Base-by-base conservation (phyloP, 2,888 invertebrate genomes). In the Tupiocoris notatus region DNA sequence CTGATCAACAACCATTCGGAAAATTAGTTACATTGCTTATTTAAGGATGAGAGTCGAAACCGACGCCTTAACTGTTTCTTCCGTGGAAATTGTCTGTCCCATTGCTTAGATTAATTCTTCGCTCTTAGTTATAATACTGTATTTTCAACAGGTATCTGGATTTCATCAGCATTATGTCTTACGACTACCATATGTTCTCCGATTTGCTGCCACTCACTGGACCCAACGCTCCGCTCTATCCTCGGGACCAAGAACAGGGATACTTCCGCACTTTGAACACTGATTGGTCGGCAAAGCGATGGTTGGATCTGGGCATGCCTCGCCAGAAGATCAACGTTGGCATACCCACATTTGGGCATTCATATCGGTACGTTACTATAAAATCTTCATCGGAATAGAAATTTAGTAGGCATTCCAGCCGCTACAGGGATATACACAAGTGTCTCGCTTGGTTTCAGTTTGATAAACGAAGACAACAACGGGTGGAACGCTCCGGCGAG, bases 81-180 rank as follows among this genome's bases (percentile, higher is more conserved):
- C n/a, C n/a, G n/a, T n/a, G n/a, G n/a, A n/a, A n/a, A n/a, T n/a
- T n/a, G n/a, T n/a, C n/a, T n/a, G n/a, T n/a, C n/a, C n/a, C n/a
- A n/a, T n/a, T n/a, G n/a, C n/a, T n/a, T n/a, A n/a, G n/a, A n/a
- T n/a, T n/a, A n/a, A n/a, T n/a, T n/a, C n/a, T n/a, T n/a, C n/a
- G n/a, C n/a, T n/a, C n/a, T n/a, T n/a, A n/a, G n/a, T n/a, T n/a
- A n/a, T n/a, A n/a, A n/a, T n/a, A n/a, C n/a, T n/a, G n/a, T 63
- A 12, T 63, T 1, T 20, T 24, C 23, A 1, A 2, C 39, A 76
- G 68, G 62, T 68, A 68, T 64, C 39, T 77, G 3, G 95, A 96
- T 84, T 94, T 89, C 85, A 88, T 94, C 0, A 95, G 94, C 83
- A 82, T 96, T n/a, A 96, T 96, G 96, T 88, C 92, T 0, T 96